Conservation (phyloP, 2,888 invertebrate genomes). For the Temnothorax rugatulus region DNA sequence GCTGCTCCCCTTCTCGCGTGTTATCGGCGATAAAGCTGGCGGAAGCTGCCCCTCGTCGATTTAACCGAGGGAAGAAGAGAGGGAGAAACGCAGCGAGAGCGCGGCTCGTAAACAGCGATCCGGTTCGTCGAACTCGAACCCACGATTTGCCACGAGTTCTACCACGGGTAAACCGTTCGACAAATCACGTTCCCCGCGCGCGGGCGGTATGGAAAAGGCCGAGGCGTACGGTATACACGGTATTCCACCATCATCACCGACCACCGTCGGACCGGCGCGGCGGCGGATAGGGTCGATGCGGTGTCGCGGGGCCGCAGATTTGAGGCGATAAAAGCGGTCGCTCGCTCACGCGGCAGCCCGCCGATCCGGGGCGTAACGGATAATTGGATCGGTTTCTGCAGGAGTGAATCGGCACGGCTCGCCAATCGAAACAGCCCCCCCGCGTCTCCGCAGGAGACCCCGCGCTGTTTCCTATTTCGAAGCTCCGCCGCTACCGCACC, state of each 20-base stretch:
- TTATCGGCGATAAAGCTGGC: conserved; percentile 43
- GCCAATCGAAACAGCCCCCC: conserved; percentile 58
- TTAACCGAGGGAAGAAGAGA: conserved; percentile 4
- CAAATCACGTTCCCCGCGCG: conserved; percentile 29
- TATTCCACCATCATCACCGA: background rate
- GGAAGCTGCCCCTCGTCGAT: conserved; percentile 47
- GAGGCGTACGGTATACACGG: background rate
- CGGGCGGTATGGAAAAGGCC: conserved; percentile 41
- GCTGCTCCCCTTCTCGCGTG: conserved; percentile 32
- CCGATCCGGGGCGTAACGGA: conserved; percentile 53
- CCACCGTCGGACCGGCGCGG: background rate
- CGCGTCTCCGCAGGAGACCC: background rate
- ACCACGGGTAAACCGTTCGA: conserved; percentile 40
- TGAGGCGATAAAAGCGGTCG: conserved; percentile 54
- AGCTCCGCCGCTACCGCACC: background rate
- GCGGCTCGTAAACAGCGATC: conserved; percentile 51
- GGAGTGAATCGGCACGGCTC: conserved; percentile 63
- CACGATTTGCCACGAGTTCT: conserved; percentile 45
- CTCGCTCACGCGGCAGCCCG: conserved; percentile 37
- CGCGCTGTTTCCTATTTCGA: conserved; percentile 11
- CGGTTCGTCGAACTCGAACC: conserved; percentile 43
- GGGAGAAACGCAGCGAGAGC: background rate
- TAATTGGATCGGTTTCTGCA: conserved; percentile 74
- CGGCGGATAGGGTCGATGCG: conserved; percentile 31
- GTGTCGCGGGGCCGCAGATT: conserved; percentile 50